A percentile compares a stretch with the other conserved stretches of the same genome.
Conservation (phyloP, 2,797 vertebrate species). For the Gallinago stenura region DNA sequence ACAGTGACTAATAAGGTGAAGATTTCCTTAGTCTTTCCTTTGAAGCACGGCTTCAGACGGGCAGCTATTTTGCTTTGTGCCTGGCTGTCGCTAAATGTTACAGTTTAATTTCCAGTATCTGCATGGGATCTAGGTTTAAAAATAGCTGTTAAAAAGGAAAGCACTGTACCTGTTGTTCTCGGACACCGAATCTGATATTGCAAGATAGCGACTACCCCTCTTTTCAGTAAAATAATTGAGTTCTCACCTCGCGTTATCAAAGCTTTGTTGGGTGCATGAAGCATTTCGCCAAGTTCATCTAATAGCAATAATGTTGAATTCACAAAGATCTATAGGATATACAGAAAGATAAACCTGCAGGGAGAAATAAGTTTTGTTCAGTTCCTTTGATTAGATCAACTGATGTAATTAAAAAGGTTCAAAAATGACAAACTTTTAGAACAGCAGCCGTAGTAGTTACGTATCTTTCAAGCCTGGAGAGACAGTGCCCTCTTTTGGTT, state of each 20-base stretch:
- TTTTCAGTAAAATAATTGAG: not conserved
- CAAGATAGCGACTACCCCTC: not conserved
- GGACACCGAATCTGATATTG: not conserved
- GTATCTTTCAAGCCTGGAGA: not conserved
- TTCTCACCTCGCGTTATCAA: not conserved
- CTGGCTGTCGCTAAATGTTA: not conserved
- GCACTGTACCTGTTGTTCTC: not conserved
- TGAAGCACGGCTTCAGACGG: not conserved
- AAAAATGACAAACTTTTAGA: not conserved
- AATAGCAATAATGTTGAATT: not conserved
- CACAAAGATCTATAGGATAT: not conserved
- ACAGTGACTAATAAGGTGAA: not conserved
- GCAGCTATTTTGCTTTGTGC: not conserved
- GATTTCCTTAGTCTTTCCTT: not conserved
- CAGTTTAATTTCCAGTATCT: not conserved
- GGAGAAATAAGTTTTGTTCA: not conserved
- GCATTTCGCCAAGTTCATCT: not conserved
- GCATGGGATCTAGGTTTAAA: not conserved
- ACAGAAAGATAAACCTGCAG: not conserved
- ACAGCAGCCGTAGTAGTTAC: not conserved
- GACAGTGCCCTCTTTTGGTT: constrained; percentile 66
- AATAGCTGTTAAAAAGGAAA: not conserved
- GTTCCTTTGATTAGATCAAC: not conserved
- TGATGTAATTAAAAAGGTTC: not conserved
- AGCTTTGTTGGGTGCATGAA: not conserved